Base-by-base conservation (phyloP, 2,797 vertebrate genomes). In the Crocodylus rhombifer region DNA sequence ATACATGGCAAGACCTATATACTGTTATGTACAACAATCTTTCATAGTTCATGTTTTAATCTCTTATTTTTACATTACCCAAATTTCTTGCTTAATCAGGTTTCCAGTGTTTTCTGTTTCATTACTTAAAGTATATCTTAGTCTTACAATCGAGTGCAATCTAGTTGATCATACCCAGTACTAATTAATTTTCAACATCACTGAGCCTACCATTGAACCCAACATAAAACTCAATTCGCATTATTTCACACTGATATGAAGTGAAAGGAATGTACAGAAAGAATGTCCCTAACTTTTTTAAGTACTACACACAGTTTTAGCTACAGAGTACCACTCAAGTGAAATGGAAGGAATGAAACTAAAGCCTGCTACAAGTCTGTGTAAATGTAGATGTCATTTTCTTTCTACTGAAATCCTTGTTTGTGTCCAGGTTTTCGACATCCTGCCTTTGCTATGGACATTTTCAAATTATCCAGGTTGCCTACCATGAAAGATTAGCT, bases 381-480 rank as follows among this genome's bases (percentile, higher is more conserved):
- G 79, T 77, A 92, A 95, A 69, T 18, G 2, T 85, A 71, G 55
- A 16, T 12, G 26, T 16, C 18, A 57, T 90, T 61, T 85, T 81
- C 3, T 5, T 62, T 62, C 25, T 94, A 15, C 26, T 86, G 11
- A 11, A 91, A 86, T 79, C 12, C 57, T n/a, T 67, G 17, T 42
- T 80, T n/a, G 1, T 9, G 21, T 20, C 15, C 12, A 14, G 18
- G 4, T 79, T 88, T 63, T 84, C 87, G 87, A 16, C 5, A 62
- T 84, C 7, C 82, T 82, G 57, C 28, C 56, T 26, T 84, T 16
- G 30, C 9, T 82, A 60, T 26, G 42, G 56, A 42, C 6, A 63
- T 5, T 92, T 92, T 87, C 26, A 91, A 83, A 91, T 93, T 77
- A 73, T 73, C 30, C 60, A 56, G 76, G 33, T 82, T 90, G 21